Base-by-base conservation (phyloP, 2,113 vertebrate genomes). In the Podarcis cretensis region DNA sequence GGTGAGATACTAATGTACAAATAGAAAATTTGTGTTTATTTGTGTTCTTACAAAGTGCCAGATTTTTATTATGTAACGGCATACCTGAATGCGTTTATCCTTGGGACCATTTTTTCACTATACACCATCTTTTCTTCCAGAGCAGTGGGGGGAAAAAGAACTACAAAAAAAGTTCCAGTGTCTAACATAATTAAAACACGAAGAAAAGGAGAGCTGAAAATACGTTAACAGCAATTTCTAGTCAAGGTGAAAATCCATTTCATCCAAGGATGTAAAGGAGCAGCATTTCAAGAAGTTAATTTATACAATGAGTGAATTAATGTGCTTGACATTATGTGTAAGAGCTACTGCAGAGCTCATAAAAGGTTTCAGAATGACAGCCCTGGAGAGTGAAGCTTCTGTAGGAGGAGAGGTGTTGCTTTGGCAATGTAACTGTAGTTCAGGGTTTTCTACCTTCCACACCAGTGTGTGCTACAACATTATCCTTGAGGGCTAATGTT, bases 191-290 rank as follows among this genome's bases (percentile, higher is more conserved):
- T 73, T 37, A 88, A 89, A 76, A 5, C 84, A 87, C 84, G 1
- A 21, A 90, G 83, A 73, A 94, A 90, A 35, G 21, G 75, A 90
- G 69, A 93, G 37, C 66, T 85, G 84, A n/a, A 74, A 91, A 1
- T 79, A 69, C 81, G 40, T n/a, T 48, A 91, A 37, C 30, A 89
- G 14, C 79, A 16, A 16, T 80, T 77, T 89, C 82, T 76, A 21
- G 13, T 78, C 43, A 86, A 75, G 18, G n/a, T 93, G 83, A 81
- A 95, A 95, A 94, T 91, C 59, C 57, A 68, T 95, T 92, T 90
- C 63, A 95, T 83, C 87, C 76, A 76, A 59, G 88, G 9, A 66
- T 21, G 21, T 69, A 88, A 94, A 93, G 94, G 27, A 93, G 86
- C 16, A 91, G 16, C 27, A 83, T 92, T 86, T 94, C 75, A 90